Conservation (phyloP, 2,797 vertebrate genomes). For the Orientallactaga sibirica region DNA sequence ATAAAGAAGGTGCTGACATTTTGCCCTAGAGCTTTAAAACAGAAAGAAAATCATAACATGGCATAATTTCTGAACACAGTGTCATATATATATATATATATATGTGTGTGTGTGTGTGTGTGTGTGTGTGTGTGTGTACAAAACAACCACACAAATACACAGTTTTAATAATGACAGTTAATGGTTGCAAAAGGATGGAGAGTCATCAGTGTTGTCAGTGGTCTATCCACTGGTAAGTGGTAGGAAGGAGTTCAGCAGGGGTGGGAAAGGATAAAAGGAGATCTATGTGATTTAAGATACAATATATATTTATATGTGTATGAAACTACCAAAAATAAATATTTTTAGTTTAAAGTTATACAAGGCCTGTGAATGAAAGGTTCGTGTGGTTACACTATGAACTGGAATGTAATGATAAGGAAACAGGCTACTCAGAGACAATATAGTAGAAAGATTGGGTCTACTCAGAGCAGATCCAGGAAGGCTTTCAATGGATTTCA, state of each 20-base stretch:
- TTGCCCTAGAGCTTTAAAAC: background rate
- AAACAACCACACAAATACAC: background rate
- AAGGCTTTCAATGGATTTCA: conserved; percentile 4
- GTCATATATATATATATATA: background rate
- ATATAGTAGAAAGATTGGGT: background rate
- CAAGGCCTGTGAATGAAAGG: background rate
- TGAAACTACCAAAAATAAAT: too few relatives aligned
- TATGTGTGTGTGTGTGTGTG: background rate
- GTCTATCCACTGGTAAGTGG: too few relatives aligned
- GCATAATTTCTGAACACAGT: background rate
- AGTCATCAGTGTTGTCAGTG: too few relatives aligned
- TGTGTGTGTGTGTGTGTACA: background rate
- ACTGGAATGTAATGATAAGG: too few relatives aligned
- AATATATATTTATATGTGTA: too few relatives aligned
- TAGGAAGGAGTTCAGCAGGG: too few relatives aligned
- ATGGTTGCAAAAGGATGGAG: too few relatives aligned
- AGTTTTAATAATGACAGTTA: background rate
- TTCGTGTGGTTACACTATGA: background rate
- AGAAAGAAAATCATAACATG: background rate
- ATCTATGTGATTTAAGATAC: too few relatives aligned
- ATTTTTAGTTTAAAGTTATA: too few relatives aligned
- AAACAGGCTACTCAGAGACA: background rate
- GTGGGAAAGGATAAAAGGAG: too few relatives aligned
- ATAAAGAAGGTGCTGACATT: background rate
- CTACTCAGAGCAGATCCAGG: background rate